Evolutionary conservation across 2,113 vertebrate species (phyloP).

Genomic region (Pseudonaja textilis): DNA sequence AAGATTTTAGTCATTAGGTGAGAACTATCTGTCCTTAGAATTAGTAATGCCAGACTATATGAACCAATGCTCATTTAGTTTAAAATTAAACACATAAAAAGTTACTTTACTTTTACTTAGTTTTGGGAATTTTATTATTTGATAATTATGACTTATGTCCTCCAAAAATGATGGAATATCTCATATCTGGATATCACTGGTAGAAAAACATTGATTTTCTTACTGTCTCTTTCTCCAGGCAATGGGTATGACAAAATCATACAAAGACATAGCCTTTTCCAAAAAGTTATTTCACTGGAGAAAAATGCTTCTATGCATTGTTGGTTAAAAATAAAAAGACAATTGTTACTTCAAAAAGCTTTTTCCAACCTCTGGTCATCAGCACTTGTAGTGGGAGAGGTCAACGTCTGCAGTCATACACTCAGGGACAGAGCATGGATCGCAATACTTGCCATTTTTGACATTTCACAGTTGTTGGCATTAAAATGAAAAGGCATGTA

Average conservation of each 20-base stretch:
- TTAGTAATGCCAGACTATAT: neutral
- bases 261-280: neutral
- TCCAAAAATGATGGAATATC: neutral
- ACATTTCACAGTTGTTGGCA: neutral
- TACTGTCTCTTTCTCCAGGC: neutral
- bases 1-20: no score
- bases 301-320: neutral
- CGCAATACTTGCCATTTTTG: neutral
- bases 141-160: neutral
- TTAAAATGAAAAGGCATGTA: neutral
- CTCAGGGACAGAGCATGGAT: neutral
- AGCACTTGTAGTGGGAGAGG: neutral
- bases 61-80: neutral
- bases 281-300: neutral
- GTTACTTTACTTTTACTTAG: neutral
- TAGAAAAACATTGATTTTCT: neutral
- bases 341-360: slow-evolving; percentile 38
- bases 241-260: neutral
- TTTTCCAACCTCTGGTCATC: slow-evolving; percentile 19
- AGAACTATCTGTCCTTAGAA: neutral
- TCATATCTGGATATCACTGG: neutral
- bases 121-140: neutral
- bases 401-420: neutral
- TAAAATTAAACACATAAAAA: neutral
- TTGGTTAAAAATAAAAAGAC: slow-evolving; percentile 14